Evolutionary conservation across 2,888 invertebrate species (phyloP).

Genomic region (Junonia oenone): DNA sequence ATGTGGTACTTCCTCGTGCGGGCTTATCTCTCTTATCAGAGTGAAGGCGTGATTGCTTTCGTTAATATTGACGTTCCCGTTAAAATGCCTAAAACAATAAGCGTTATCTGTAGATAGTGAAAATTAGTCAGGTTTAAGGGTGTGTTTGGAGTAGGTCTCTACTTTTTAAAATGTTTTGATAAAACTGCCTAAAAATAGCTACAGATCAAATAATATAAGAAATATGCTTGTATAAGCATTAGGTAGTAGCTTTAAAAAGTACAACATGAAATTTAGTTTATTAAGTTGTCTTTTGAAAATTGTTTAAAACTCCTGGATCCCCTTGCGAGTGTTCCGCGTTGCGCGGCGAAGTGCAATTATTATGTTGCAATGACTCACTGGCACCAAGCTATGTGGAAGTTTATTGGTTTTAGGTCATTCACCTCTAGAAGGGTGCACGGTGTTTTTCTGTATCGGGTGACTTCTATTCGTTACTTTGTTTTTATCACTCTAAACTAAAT

Average conservation of each 20-base stretch:
- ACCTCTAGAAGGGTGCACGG: constrained; percentile 31
- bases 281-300: constrained; percentile 1
- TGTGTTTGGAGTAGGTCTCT: too few relatives aligned
- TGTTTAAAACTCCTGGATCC: constrained; percentile 24
- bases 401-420: constrained; percentile 39
- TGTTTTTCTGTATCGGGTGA: neutral
- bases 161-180: too few relatives aligned
- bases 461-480: constrained; percentile 9
- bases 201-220: too few relatives aligned
- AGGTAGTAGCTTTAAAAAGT: too few relatives aligned
- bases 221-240: too few relatives aligned
- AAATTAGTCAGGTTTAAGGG: neutral
- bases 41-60: constrained; percentile 42
- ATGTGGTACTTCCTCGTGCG: constrained; percentile 53
- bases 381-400: constrained; percentile 30
- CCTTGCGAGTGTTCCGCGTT: constrained; percentile 24
- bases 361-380: constrained; percentile 37
- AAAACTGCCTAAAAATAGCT: too few relatives aligned
- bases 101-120: neutral
- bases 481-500: constrained; percentile 3
- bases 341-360: constrained; percentile 35
- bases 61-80: constrained; percentile 18
- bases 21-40: constrained; percentile 55
- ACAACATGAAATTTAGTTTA: neutral
- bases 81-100: neutral